Percentiles rank a stretch among this genome's conserved stretches.
Conservation (phyloP, 2,113 vertebrate genomes). For the Anarrhichthys ocellatus region DNA sequence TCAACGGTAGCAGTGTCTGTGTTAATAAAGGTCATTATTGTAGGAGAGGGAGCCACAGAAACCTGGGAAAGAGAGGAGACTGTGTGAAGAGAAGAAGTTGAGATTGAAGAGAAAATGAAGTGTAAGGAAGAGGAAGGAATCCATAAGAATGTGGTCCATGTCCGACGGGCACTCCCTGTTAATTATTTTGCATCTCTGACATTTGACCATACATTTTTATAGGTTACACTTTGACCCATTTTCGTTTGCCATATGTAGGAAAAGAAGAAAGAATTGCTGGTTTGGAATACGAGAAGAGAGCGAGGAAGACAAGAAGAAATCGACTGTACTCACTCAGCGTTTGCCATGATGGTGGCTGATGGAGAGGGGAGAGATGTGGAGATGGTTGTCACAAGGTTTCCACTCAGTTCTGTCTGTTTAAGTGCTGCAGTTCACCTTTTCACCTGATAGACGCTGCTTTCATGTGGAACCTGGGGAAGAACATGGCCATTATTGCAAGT, state of each 20-base stretch:
- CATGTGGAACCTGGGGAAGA: conserved; percentile 68
- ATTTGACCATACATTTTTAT: conserved; percentile 3
- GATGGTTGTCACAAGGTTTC: conserved; percentile 42
- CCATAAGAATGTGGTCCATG: neutral
- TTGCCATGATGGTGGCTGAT: conserved; percentile 71
- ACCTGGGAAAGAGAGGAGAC: neutral
- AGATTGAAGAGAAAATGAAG: neutral
- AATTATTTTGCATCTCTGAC: conserved; percentile 1
- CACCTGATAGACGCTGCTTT: conserved; percentile 56
- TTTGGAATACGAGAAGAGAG: conserved; percentile 4
- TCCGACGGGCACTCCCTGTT: neutral
- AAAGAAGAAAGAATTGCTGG: neutral
- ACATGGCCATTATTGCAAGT: neutral
- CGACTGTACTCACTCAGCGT: conserved; percentile 74
- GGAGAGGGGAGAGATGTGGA: conserved; percentile 35
- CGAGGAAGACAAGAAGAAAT: neutral
- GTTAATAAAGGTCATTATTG: conserved; percentile 63
- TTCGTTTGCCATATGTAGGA: neutral
- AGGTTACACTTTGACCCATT: neutral
- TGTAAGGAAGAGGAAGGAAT: neutral
- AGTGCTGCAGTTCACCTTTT: conserved; percentile 68
- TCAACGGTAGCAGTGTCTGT: conserved; percentile 54
- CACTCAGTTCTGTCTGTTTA: conserved; percentile 58
- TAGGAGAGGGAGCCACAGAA: conserved; percentile 32
- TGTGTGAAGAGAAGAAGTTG: neutral